phyloP scores from a whole-genome alignment of 2,113 vertebrate species.

The Leiothrix lutea region DNA sequence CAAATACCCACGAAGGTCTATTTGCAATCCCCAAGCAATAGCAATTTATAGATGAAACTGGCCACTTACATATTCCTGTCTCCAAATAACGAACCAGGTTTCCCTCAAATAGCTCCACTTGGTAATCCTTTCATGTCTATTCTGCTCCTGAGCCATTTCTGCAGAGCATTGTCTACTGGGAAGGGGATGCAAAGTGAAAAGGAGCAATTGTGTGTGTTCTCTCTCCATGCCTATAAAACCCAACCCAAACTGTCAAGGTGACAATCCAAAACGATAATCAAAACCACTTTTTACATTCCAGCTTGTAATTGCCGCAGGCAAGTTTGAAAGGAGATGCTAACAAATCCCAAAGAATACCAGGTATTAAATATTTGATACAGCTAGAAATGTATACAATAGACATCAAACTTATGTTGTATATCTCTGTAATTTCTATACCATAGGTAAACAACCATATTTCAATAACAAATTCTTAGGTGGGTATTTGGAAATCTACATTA shows the following conservation, averaged over 20 bases:
- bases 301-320: slow-evolving; percentile 81
- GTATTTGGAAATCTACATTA: slow-evolving; percentile 40
- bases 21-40: neutral
- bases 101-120: slow-evolving; percentile 39
- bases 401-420: slow-evolving; percentile 63
- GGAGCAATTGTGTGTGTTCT: slow-evolving; percentile 63
- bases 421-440: slow-evolving; percentile 63
- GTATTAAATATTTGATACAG: slow-evolving; percentile 83
- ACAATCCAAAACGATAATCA: slow-evolving; percentile 86
- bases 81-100: slow-evolving; percentile 35
- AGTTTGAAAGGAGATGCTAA: slow-evolving; percentile 83
- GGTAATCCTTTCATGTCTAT: slow-evolving; percentile 73
- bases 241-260: slow-evolving; percentile 81
- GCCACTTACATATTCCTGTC: slow-evolving; percentile 14
- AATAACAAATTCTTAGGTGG: slow-evolving; percentile 38
- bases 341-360: slow-evolving; percentile 80
- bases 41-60: slow-evolving; percentile 14
- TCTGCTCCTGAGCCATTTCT: slow-evolving; percentile 67
- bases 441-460: slow-evolving; percentile 48
- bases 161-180: slow-evolving; percentile 65
- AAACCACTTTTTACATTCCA: slow-evolving; percentile 80
- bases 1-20: neutral
- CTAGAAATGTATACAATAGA: slow-evolving; percentile 72
- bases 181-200: slow-evolving; percentile 64
- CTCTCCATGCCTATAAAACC: slow-evolving; percentile 71